Evolutionary conservation across 2,113 vertebrate genomes (phyloP), one percentile per base, ranked within the genome.

Genomic region (Paedocypris sp.): DNA sequence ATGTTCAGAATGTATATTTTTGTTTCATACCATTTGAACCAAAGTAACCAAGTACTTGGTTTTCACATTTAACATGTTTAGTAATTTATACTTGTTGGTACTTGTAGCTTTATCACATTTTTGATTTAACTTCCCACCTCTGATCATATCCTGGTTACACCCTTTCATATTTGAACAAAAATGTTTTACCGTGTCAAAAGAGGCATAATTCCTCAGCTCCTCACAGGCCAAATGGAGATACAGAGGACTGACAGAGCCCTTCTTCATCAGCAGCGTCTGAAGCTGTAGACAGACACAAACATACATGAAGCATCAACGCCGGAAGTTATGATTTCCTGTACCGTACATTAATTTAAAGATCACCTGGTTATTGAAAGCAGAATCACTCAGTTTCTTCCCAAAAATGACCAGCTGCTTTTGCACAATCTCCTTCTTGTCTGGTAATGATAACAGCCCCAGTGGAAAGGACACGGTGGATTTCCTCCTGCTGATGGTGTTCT

Each of bases 361-460:
- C 53, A 94, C 91, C 89, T 92, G 91, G 77, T 91, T 93, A 74
- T 92, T 94, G 70, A 92, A 94, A 1, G 88, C 80, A 2, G 89
- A 82, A 64, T 92, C 87, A 1, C 90, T 90, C 72, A 93, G 84
- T 45, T 89, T 88, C 77, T 94, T 94, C 46, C 89, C 91, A 0
- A 88, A 89, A 2, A 76, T 22, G 2, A 85, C 87, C 38, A 94
- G 80, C 20, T 80, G 82, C 36, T 80, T 81, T 73, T 88, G 82
- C 64, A 92, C 78, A 1, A 93, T 78, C 63, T 72, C 81, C 61
- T 70, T 88, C 26, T 84, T 77, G 54, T 90, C 87, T 1, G 63
- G 60, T 16, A 86, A 64, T 12, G 79, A 77, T 26, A 93, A 84
- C 13, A 76, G 79, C 10, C 79, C 83, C 62, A 94, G 53, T 0